Conservation (phyloP, 2,888 invertebrate genomes). For the Pollenia angustigena region DNA sequence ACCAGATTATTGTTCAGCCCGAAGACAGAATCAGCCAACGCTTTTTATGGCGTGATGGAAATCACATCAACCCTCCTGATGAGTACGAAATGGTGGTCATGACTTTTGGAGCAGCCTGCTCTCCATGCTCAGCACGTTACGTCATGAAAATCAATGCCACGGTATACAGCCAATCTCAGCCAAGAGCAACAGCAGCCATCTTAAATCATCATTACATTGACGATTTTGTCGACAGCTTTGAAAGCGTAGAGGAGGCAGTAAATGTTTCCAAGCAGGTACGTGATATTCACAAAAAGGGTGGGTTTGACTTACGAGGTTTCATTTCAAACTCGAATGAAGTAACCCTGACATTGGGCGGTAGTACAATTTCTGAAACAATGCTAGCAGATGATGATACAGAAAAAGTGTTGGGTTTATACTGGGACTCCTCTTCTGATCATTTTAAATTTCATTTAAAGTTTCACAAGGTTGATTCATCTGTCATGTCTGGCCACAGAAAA, state of each 20-base stretch:
- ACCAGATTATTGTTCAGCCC: too few species aligned
- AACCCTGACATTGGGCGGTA: constrained; percentile 18
- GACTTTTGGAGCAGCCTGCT: constrained; percentile 61
- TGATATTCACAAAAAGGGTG: constrained; percentile 42
- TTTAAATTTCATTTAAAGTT: constrained; percentile 52
- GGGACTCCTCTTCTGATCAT: constrained; percentile 16
- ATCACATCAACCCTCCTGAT: constrained; percentile 4
- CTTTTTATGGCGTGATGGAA: constrained; percentile 59
- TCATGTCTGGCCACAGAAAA: constrained; percentile 19
- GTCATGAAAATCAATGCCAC: constrained; percentile 37
- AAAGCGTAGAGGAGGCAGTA: constrained; percentile 45
- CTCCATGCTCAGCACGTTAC: not conserved
- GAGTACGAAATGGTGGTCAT: constrained; percentile 58
- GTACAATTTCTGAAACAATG: constrained; percentile 1
- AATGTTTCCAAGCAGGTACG: constrained; percentile 39
- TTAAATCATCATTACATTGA: too few species aligned
- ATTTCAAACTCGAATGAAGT: constrained; percentile 43
- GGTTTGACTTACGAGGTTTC: constrained; percentile 57
- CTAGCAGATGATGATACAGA: constrained; percentile 1
- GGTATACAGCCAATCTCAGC: not conserved
- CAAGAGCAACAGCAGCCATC: constrained; percentile 42
- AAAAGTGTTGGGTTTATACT: constrained; percentile 45
- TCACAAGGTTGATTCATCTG: constrained; percentile 10
- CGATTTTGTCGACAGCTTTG: constrained; percentile 59
- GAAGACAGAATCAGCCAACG: constrained; percentile 49